Base-by-base conservation (phyloP, 1,140 invertebrate genomes). In the Drosophila oshimai region DNA sequence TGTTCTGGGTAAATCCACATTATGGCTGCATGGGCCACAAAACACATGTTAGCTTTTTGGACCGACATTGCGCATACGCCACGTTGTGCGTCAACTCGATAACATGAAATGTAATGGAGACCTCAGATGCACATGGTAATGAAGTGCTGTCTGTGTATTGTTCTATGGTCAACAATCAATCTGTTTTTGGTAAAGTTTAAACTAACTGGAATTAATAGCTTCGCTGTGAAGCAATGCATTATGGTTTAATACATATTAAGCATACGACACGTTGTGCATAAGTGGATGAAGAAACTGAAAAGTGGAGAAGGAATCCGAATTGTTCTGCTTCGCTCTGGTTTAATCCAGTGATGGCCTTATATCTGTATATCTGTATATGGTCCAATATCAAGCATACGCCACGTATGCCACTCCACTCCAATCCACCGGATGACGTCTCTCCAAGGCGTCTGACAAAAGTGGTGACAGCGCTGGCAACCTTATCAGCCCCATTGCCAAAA, bases 401-500 rank as follows among this genome's bases (percentile, higher is more conserved):
- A 20, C 6, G 58, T 53, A 57, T 31, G 45, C 24, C 9, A 29
- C 41, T 18, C 39, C 58, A 20, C 58, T 34, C 13, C 15, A 12
- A 7, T 55, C 31, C 28, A 37, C 51, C 42, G 42, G 45, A 20
- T 62, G 45, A 47, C 53, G 72, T 81, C 42, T 76, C 34, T 28
- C 13, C 18, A 49, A 49, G 58, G 74, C 68, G 75, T 61, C 72
- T 81, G 72, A 68, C 76, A 54, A 60, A 75, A 69, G 67, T 65
- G 77, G 64, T 54, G 75, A 54, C 62, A 73, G 20, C 44, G 49
- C 24, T 51, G 71, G 58, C 54, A 54, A 57, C 57, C 78, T 83
- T 84, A 83, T 83, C 79, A 78, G 51, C 47, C 49, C 36, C 60
- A 34, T 61, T 39, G 41, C 60, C 74, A 62, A 74, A 79, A 79